These are phyloP conservation scores for Balaenoptera acutorostrata DNA, from an alignment of 2,113 vertebrate species.

Conservation along the genomic window DNA sequence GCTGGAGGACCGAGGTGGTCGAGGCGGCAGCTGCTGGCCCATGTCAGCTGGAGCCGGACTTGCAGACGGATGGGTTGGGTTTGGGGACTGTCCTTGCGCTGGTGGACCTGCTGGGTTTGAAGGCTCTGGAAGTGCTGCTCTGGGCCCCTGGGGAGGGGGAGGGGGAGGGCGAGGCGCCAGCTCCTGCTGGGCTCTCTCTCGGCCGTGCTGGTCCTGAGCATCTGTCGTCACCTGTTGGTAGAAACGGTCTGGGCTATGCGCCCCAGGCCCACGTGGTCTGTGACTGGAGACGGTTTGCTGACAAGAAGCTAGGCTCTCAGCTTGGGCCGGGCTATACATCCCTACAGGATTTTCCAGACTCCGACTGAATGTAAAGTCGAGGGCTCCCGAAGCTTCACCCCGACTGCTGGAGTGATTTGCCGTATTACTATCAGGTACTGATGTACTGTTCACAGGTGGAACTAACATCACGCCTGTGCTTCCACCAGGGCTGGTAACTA, in stretches of 20 bases:
- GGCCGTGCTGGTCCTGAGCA: conserved; percentile 77
- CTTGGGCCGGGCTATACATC: conserved; percentile 31
- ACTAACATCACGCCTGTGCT: neutral
- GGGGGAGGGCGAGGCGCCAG: conserved; percentile 12
- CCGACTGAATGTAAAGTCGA: conserved; percentile 88
- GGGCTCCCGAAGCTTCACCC: conserved; percentile 74
- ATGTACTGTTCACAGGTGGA: neutral
- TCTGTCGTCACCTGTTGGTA: conserved; percentile 95
- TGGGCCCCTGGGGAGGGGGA: conserved; percentile 20
- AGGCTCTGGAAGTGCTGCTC: neutral
- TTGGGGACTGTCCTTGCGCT: conserved; percentile 29
- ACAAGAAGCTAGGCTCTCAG: conserved; percentile 55
- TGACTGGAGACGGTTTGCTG: conserved; percentile 58
- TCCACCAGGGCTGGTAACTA: conserved; percentile 48
- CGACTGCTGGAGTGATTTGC: neutral
- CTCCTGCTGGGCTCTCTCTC: conserved; percentile 70
- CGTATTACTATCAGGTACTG: neutral
- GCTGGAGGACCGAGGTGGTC: conserved; percentile 31
- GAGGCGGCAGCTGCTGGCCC: neutral
- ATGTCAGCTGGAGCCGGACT: neutral
- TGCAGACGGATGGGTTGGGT: conserved; percentile 24
- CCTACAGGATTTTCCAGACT: conserved; percentile 73
- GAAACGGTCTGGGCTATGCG: conserved; percentile 84
- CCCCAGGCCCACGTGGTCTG: conserved; percentile 45
- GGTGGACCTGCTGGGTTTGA: conserved; percentile 63